Base-by-base conservation (phyloP, 2,888 invertebrate species). In the Diaphora mendica region DNA sequence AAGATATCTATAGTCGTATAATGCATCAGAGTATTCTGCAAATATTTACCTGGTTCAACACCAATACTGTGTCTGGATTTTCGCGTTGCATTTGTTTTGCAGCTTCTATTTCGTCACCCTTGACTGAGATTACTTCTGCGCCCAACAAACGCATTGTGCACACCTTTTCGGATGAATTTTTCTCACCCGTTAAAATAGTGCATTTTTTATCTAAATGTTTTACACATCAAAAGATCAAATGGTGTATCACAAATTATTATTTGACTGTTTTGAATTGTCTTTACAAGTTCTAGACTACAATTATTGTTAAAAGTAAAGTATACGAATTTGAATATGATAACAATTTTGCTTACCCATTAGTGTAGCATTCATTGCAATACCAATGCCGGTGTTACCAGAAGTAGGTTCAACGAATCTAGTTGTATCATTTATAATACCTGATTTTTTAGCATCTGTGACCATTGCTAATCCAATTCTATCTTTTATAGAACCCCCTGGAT, bases 91-190 rank as follows among this genome's bases (percentile, higher is more conserved):
- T 33, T 73, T 84, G 73, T 15, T 79, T 80, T 62, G 84, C 86
- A 30, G 83, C 73, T 23, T 77, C 72, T 44, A 79, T 72, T 76
- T 81, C 81, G 3, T 72, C 72, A 30, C 77, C 79, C 65, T 86
- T 85, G 8, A 13, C 99, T 71, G 99, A 96, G 20, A 99, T 97
- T 75, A 99, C 98, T 94, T 99, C 97, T 3, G 99, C 99, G 0
- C 99, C 99, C 26, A 99, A 96, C 0, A 98, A 97, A 79, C 97
- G 96, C 85, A 99, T 93, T 0, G 98, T 97, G 85, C 97, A 97
- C 3, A 98, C 98, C 95, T 99, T 99, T 92, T 99, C 99, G 86
- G 98, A 97, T 33, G 99, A 99, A 98, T 99, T 99, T 94, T 99
- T 99, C 90, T 98, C 98, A 0, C 99, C 99, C 97, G 99, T 98